phyloP scores from a whole-genome alignment of 1,140 invertebrate species.

The Battus philenor region DNA sequence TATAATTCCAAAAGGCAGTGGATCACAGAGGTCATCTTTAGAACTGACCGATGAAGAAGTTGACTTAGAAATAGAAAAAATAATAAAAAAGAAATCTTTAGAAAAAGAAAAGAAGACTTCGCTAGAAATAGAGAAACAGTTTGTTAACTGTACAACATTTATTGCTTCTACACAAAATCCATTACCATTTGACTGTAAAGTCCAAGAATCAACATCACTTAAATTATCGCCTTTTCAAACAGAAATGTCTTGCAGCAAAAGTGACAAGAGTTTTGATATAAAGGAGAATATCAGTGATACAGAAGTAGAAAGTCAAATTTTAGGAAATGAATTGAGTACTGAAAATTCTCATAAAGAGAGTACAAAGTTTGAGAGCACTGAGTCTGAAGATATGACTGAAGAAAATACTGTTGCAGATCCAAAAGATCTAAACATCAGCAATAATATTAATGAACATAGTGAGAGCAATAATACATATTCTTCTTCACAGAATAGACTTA shows the following conservation, averaged over 20 bases:
- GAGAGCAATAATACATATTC: constrained; percentile 52
- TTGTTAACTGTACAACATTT: constrained; percentile 20
- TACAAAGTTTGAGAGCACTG: constrained; percentile 33
- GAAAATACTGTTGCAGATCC: constrained; percentile 33
- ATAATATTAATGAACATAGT: constrained; percentile 48
- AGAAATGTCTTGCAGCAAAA: constrained; percentile 31
- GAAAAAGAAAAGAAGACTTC: constrained; percentile 62
- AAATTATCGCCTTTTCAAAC: constrained; percentile 38
- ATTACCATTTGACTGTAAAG: constrained; percentile 38
- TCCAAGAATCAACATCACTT: constrained; percentile 24
- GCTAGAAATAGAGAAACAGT: constrained; percentile 28
- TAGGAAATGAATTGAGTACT: constrained; percentile 28
- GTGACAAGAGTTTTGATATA: constrained; percentile 29
- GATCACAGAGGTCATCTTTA: constrained; percentile 72
- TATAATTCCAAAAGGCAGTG: constrained; percentile 72
- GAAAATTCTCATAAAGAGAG: constrained; percentile 30
- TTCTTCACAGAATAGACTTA: constrained; percentile 64
- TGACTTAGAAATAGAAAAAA: constrained; percentile 78
- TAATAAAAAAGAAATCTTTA: constrained; percentile 64
- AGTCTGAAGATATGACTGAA: constrained; percentile 31
- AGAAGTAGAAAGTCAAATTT: constrained; percentile 29
- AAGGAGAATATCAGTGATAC: constrained; percentile 25
- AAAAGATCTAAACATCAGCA: constrained; percentile 50
- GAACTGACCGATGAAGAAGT: constrained; percentile 78
- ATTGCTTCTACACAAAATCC: constrained; percentile 13